Percentiles rank a stretch among this genome's conserved stretches.
phyloP scores from a whole-genome alignment of 2,113 vertebrate genomes.

The Xiphophorus maculatus region DNA sequence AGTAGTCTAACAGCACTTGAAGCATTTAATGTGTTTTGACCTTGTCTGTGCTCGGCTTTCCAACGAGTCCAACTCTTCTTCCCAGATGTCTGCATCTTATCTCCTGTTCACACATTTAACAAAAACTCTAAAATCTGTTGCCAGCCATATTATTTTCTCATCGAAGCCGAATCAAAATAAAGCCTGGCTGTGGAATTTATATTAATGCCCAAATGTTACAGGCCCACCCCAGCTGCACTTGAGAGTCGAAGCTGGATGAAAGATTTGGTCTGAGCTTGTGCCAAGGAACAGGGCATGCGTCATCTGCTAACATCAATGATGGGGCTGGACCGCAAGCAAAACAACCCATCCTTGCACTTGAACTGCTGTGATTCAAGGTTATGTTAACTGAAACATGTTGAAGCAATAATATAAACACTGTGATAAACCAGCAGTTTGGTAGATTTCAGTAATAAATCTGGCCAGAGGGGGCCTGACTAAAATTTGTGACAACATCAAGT shows the following conservation, averaged over 20 bases:
- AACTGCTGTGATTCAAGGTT: slow-evolving; percentile 84
- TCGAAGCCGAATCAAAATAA: slow-evolving; percentile 58
- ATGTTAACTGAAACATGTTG: slow-evolving; percentile 83
- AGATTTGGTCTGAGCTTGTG: slow-evolving; percentile 66
- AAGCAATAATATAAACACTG: slow-evolving; percentile 84
- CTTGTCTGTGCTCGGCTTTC: slow-evolving; percentile 16
- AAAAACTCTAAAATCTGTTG: slow-evolving; percentile 18
- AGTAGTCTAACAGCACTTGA: slow-evolving; percentile 15
- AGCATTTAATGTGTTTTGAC: slow-evolving; percentile 31
- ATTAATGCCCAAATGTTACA: slow-evolving; percentile 51
- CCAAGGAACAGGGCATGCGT: slow-evolving; percentile 75
- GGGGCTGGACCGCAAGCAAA: slow-evolving; percentile 76
- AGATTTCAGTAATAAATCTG: slow-evolving; percentile 81
- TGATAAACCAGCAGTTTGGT: slow-evolving; percentile 81
- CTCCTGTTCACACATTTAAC: slow-evolving; percentile 31
- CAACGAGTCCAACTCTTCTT: slow-evolving; percentile 5
- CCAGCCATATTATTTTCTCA: slow-evolving; percentile 53
- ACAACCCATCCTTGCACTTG: slow-evolving; percentile 78
- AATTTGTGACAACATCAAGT: slow-evolving; percentile 72
- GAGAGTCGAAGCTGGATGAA: slow-evolving; percentile 65
- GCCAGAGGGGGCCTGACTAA: slow-evolving; percentile 62
- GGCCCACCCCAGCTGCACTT: slow-evolving; percentile 64
- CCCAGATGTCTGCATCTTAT: slow-evolving; percentile 36
- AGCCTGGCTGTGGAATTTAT: slow-evolving; percentile 55
- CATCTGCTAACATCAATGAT: slow-evolving; percentile 77